Conservation (phyloP, 2,888 invertebrate species). For the Caenorhabditis drosophilae region DNA sequence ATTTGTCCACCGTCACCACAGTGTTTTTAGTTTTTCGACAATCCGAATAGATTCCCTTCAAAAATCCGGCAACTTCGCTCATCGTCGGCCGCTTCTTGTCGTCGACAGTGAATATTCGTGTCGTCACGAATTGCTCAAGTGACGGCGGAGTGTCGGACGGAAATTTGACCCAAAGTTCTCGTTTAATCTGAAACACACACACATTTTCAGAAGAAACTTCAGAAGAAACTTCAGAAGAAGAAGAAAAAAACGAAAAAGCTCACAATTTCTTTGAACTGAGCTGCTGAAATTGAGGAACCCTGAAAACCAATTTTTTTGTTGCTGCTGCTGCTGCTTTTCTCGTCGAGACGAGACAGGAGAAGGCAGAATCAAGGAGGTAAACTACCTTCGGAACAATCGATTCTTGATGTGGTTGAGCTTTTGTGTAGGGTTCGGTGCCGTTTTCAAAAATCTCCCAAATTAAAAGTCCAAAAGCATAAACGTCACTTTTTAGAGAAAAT, state of each 20-base stretch:
- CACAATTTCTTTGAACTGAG: conserved; percentile 17
- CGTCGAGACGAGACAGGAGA: too few species aligned
- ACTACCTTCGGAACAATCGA: conserved; percentile 15
- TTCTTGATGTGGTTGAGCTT: conserved; percentile 33
- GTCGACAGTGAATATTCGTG: conserved; percentile 26
- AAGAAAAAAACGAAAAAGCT: neutral
- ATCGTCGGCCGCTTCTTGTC: conserved; percentile 22
- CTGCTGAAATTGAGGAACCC: conserved; percentile 10
- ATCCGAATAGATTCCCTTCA: too few species aligned
- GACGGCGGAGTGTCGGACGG: conserved; percentile 17
- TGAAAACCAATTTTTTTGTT: too few species aligned
- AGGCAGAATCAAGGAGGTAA: too few species aligned
- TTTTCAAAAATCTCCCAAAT: conserved; percentile 31
- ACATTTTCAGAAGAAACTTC: neutral
- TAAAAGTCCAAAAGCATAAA: conserved; percentile 24
- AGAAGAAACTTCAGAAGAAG: neutral
- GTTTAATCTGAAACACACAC: conserved; percentile 17
- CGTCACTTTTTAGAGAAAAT: conserved; percentile 19
- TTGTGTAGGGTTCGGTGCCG: conserved; percentile 27
- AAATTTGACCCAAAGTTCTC: conserved; percentile 25
- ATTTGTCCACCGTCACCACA: too few species aligned
- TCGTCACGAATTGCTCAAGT: conserved; percentile 16
- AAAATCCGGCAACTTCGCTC: conserved; percentile 12
- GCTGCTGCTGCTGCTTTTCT: too few species aligned
- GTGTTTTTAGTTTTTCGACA: too few species aligned